A percentile compares a stretch with the other conserved stretches of the same genome.
phyloP scores from a whole-genome alignment of 2,113 vertebrate species.

The Serinus canaria region DNA sequence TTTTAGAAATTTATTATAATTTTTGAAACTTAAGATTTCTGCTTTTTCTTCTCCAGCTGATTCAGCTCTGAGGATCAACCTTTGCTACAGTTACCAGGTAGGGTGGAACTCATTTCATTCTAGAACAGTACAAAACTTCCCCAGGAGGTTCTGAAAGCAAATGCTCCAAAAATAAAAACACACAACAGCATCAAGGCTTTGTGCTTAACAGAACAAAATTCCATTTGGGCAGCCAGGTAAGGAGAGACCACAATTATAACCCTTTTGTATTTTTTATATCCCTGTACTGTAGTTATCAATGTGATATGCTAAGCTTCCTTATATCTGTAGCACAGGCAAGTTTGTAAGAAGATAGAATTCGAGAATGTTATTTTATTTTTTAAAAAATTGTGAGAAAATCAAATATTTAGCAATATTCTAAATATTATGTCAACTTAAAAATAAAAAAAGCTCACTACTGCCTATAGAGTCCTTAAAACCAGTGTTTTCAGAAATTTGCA shows the following conservation, averaged over 20 bases:
- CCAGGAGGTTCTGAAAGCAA: neutral
- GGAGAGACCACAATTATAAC: neutral
- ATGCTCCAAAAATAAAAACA: neutral
- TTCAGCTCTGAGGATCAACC: neutral
- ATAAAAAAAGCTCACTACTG: neutral
- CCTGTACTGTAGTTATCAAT: neutral
- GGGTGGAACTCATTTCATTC: neutral
- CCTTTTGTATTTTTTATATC: neutral
- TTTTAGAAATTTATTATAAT: neutral
- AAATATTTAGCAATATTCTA: neutral
- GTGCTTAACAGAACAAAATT: neutral
- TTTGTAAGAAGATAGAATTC: neutral
- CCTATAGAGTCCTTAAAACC: neutral
- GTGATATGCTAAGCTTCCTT: neutral
- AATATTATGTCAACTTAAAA: neutral
- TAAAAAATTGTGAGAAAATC: accelerated
- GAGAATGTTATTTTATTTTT: neutral
- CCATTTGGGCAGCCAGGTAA: neutral
- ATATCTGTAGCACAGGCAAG: neutral
- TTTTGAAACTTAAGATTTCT: neutral
- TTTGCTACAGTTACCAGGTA: neutral
- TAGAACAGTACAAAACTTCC: neutral
- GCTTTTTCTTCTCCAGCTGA: neutral
- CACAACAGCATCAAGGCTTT: neutral
- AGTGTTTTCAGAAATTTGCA: neutral